Evolutionary conservation across 1,140 invertebrate genomes (phyloP).

Genomic region (Hermetia illucens): DNA sequence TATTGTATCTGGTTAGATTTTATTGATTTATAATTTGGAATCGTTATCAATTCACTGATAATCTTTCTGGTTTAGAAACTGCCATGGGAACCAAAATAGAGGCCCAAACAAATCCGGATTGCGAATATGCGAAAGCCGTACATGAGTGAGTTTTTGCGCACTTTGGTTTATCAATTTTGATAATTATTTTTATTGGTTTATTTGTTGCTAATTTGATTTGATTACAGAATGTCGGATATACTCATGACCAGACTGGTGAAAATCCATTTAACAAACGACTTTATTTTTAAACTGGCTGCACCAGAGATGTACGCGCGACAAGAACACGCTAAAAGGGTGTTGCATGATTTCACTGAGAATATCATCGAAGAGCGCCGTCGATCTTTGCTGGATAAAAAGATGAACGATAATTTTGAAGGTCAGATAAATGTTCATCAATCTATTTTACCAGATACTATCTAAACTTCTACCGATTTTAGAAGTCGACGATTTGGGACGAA

Average conservation of each 20-base stretch:
- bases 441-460: not conserved
- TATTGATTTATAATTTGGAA: no score
- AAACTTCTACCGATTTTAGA: not conserved
- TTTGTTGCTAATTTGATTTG: not conserved
- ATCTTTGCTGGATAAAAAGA: conserved; percentile 13
- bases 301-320: conserved; percentile 35
- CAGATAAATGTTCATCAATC: not conserved
- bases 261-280: conserved; percentile 37
- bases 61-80: conserved; percentile 44
- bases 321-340: conserved; percentile 37
- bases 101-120: conserved; percentile 52
- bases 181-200: conserved; percentile 2
- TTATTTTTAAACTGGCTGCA: conserved; percentile 37
- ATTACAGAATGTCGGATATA: conserved; percentile 21
- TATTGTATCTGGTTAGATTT: conserved; percentile 52
- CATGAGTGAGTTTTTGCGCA: conserved; percentile 32
- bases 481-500: conserved; percentile 12
- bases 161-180: no score
- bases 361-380: conserved; percentile 34
- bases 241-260: conserved; percentile 31
- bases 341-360: conserved; percentile 52
- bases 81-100: conserved; percentile 69
- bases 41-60: no score
- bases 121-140: conserved; percentile 61
- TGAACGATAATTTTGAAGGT: not conserved